Evolutionary conservation across 2,797 vertebrate species (phyloP).

Genomic region (Sciurus carolinensis): DNA sequence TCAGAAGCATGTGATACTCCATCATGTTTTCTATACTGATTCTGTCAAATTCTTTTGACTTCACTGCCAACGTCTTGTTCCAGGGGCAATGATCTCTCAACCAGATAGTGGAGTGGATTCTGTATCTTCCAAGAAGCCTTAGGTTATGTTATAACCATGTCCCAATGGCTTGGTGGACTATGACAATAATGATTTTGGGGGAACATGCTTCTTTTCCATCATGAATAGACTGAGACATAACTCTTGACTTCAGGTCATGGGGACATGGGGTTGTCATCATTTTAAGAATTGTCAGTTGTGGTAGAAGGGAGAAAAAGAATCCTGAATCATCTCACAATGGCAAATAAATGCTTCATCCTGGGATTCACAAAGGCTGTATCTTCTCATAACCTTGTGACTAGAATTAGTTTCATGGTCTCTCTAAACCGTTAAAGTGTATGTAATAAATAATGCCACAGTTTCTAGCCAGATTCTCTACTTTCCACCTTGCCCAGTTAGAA

Average conservation of each 20-base stretch:
- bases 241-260: background rate
- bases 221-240: background rate
- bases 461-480: background rate
- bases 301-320: background rate
- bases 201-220: background rate
- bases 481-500: background rate
- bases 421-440: background rate
- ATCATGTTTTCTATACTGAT: background rate
- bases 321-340: background rate
- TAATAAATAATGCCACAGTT: background rate
- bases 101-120: background rate
- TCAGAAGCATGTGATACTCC: background rate
- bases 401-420: background rate
- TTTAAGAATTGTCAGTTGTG: background rate
- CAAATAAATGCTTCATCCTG: background rate
- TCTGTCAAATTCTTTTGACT: background rate
- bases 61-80: background rate
- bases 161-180: background rate
- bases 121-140: background rate
- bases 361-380: background rate
- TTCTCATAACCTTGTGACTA: background rate
- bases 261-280: background rate
- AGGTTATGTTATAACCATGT: background rate
- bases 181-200: background rate
- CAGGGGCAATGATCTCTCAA: background rate